Evolutionary conservation across 2,797 vertebrate genomes (phyloP).

Genomic region (Dendrocincla fuliginosa): DNA sequence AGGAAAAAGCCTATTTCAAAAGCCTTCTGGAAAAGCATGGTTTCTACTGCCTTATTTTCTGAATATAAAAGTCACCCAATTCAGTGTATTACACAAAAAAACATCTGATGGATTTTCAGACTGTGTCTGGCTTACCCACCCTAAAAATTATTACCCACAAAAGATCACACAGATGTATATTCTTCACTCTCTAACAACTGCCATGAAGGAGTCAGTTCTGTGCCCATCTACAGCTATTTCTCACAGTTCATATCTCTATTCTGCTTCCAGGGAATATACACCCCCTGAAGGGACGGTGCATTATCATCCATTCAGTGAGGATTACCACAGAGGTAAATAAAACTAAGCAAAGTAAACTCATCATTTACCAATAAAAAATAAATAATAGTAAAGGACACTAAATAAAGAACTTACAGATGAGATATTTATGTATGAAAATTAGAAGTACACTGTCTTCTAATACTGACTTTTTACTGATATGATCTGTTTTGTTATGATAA

Average conservation of each 20-base stretch:
- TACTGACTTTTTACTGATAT: background rate
- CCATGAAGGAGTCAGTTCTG: background rate
- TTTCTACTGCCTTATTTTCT: background rate
- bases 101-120: background rate
- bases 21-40: background rate
- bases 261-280: background rate
- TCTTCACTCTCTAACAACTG: background rate
- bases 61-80: background rate
- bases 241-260: background rate
- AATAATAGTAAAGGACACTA: background rate
- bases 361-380: background rate
- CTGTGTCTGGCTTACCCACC: background rate
- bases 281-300: background rate
- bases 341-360: background rate
- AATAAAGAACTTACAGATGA: background rate
- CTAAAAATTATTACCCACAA: background rate
- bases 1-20: constrained; percentile 12
- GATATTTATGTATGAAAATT: background rate
- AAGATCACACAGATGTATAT: background rate
- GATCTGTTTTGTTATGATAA: background rate
- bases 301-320: background rate
- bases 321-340: background rate
- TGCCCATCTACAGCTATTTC: background rate
- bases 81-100: background rate
- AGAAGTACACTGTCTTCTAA: background rate